Evolutionary conservation across 2,888 invertebrate species (phyloP).

Genomic region (Pseudococcus jackbeardsleyi): DNA sequence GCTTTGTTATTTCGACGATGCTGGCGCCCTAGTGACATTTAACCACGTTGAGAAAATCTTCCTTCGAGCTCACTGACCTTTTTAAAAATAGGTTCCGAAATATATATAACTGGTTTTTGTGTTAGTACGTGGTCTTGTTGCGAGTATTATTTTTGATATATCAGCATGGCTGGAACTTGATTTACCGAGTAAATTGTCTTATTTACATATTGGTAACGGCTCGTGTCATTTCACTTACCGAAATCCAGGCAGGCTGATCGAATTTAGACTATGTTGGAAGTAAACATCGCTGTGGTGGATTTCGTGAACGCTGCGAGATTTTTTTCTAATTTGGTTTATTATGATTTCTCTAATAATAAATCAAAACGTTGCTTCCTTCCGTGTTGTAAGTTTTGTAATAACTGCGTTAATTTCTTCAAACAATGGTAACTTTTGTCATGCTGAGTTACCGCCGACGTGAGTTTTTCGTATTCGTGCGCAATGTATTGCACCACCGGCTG

Average conservation of each 20-base stretch:
- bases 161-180: background rate
- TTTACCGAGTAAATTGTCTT: constrained; percentile 14
- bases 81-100: constrained; percentile 4
- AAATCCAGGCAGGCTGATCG: background rate
- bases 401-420: constrained; percentile 46
- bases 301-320: constrained; percentile 33
- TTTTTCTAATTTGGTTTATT: constrained; percentile 14
- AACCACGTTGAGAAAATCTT: background rate
- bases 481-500: constrained; percentile 48
- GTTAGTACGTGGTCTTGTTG: background rate
- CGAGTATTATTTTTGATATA: background rate
- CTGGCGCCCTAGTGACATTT: constrained; percentile 42
- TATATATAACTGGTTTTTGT: background rate
- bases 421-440: constrained; percentile 55
- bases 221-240: background rate
- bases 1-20: background rate
- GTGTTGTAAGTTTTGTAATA: constrained; percentile 49
- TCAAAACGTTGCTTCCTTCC: constrained; percentile 20
- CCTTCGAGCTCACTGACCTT: background rate
- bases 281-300: background rate
- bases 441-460: constrained; percentile 49
- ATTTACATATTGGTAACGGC: background rate
- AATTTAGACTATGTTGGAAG: background rate
- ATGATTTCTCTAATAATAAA: constrained; percentile 54
- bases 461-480: constrained; percentile 51